phyloP scores from a whole-genome alignment of 2,888 invertebrate species.

The Harmothoe impar region DNA sequence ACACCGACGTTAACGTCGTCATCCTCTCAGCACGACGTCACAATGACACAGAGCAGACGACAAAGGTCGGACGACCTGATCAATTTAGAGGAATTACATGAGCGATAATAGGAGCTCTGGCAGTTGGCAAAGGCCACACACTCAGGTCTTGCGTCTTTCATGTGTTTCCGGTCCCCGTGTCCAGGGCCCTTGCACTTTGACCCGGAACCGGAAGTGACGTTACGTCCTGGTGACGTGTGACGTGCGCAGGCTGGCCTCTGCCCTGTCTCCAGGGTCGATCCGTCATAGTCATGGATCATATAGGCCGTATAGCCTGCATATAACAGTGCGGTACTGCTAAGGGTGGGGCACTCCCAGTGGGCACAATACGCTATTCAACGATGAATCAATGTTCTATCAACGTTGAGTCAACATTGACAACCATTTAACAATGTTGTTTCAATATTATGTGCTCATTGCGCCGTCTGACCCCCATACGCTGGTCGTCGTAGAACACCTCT shows the following conservation, averaged over 20 bases:
- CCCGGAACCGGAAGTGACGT: slow-evolving; percentile 12
- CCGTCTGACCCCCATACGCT: too few species aligned
- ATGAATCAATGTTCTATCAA: too few species aligned
- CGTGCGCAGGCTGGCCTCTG: neutral
- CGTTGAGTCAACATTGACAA: too few species aligned
- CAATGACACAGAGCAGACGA: too few species aligned
- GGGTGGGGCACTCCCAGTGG: neutral
- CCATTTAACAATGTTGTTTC: too few species aligned
- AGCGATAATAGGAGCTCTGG: neutral
- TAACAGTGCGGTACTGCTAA: neutral
- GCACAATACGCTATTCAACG: too few species aligned
- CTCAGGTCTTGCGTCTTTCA: slow-evolving; percentile 1
- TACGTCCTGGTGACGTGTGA: slow-evolving; percentile 14
- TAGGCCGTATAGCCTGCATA: too few species aligned
- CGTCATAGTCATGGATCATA: neutral
- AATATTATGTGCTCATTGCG: too few species aligned
- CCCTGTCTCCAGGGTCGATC: neutral
- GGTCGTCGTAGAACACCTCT: too few species aligned
- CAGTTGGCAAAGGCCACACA: neutral
- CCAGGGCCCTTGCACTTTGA: neutral
- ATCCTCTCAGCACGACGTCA: too few species aligned
- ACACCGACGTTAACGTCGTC: too few species aligned
- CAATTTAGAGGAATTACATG: neutral
- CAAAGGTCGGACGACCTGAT: neutral
- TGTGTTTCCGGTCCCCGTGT: neutral